Evolutionary conservation across 2,797 vertebrate species (phyloP).

Genomic region (Tokudaia muenninki): DNA sequence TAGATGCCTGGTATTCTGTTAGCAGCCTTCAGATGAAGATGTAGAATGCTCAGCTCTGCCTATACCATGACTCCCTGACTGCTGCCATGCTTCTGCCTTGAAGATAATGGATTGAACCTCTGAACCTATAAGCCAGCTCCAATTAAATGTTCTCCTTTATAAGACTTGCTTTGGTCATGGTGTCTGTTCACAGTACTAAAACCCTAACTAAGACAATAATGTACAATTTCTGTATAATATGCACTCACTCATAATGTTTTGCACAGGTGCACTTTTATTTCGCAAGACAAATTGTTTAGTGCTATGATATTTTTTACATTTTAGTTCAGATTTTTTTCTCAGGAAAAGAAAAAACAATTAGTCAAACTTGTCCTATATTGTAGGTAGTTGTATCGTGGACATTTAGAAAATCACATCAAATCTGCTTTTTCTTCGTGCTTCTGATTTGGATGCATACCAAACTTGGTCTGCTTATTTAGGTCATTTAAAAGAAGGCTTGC

Average conservation of each 20-base stretch:
- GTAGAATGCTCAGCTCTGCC: too few species aligned
- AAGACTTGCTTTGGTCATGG: too few species aligned
- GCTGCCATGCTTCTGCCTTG: too few species aligned
- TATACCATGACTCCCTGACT: too few species aligned
- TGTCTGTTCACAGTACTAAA: too few species aligned
- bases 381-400: background rate
- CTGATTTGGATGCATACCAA: background rate
- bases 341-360: background rate
- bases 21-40: too few species aligned
- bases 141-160: too few species aligned
- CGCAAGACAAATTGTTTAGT: background rate
- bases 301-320: conserved; percentile 42
- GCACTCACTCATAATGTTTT: conserved; percentile 32
- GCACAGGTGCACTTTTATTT: conserved; percentile 26
- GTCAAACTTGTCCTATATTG: background rate
- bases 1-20: too few species aligned
- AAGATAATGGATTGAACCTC: too few species aligned
- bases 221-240: conserved; percentile 21
- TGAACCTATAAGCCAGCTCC: too few species aligned
- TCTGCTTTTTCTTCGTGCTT: background rate
- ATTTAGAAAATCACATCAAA: conserved; percentile 1
- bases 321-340: background rate
- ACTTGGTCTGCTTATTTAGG: conserved; percentile 9
- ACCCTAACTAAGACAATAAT: background rate
- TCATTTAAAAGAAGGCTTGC: conserved; percentile 26